Conservation (phyloP, 2,113 vertebrate species). For the Rhinoderma darwinii region DNA sequence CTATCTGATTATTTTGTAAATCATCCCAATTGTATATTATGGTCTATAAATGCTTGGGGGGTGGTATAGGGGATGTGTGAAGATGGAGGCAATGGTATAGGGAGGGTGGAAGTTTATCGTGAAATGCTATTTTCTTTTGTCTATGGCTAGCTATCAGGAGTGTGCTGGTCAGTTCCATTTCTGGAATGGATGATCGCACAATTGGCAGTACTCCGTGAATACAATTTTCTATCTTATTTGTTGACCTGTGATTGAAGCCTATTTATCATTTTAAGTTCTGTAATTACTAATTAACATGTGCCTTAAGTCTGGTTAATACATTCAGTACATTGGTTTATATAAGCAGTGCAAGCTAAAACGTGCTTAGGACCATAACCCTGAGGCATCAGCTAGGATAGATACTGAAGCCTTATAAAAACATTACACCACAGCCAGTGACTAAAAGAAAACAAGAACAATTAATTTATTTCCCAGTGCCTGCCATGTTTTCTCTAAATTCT, state of each 20-base stretch:
- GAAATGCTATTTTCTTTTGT: too few relatives aligned
- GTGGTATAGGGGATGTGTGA: too few relatives aligned
- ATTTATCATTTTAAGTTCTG: not conserved
- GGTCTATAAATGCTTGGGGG: too few relatives aligned
- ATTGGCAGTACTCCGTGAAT: not conserved
- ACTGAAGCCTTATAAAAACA: conserved; percentile 43
- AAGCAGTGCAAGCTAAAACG: conserved; percentile 43
- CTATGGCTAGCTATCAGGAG: not conserved
- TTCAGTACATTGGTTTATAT: conserved; percentile 32
- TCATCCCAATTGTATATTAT: too few relatives aligned
- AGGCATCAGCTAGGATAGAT: conserved; percentile 40
- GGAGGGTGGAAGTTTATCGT: too few relatives aligned
- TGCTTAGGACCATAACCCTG: conserved; percentile 31
- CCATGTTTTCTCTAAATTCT: conserved; percentile 2
- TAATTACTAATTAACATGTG: conserved; percentile 36
- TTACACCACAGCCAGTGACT: conserved; percentile 8
- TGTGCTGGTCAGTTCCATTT: not conserved
- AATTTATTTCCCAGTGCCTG: conserved; percentile 35
- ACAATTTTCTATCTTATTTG: not conserved
- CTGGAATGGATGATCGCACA: not conserved
- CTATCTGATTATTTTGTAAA: too few relatives aligned
- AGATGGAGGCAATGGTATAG: too few relatives aligned
- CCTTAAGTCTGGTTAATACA: conserved; percentile 22
- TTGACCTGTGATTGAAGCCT: too few relatives aligned
- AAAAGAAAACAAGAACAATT: conserved; percentile 17